Base-by-base conservation (phyloP, 2,888 invertebrate genomes). In the Microplitis manilae region DNA sequence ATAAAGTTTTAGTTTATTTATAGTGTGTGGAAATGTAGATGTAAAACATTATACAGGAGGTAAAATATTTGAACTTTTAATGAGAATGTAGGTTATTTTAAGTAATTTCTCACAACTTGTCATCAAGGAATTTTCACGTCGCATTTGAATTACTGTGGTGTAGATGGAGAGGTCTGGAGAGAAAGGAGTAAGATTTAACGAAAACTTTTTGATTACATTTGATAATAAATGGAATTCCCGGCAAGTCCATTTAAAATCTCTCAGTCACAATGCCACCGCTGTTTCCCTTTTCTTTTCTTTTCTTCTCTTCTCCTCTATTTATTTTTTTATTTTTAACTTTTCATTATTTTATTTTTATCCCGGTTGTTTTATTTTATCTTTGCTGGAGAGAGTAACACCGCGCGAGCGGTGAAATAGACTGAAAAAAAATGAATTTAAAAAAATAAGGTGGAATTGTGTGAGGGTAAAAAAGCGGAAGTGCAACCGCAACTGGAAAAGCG, bases 401-500 rank as follows among this genome's bases (percentile, higher is more conserved):
- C 68, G 30, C 50, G 39, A 17, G 64, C 20, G 17, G 60, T 70
- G 40, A 7, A 8, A 9, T 39, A 13, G 9, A 50, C 13, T 50
- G 15, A 20, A 64, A 64, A 69, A 50, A 38, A 50, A 40, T 39
- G 50, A 68, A 20, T 64, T 68, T n/a, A 38, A 67, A 41, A 70
- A 15, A 67, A 77, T 62, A 20, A 64, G n/a, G 71, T 72, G 65
- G 70, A 61, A 72, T 64, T 72, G 75, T 69, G 76, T 62, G 77
- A 73, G 73, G 61, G 73, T 71, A 74, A 73, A 78, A 74, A 78
- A 78, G 69, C 77, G 77, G 77, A 77, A 77, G 73, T 77, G 68
- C 74, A 75, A 68, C 78, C 71, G 76, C 71, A 71, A 74, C 61
- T 50, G 77, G 77, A 69, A 61, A 71, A 73, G 76, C 76, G 77